Base-by-base conservation (phyloP, 2,113 vertebrate species). In the Uria aalge region DNA sequence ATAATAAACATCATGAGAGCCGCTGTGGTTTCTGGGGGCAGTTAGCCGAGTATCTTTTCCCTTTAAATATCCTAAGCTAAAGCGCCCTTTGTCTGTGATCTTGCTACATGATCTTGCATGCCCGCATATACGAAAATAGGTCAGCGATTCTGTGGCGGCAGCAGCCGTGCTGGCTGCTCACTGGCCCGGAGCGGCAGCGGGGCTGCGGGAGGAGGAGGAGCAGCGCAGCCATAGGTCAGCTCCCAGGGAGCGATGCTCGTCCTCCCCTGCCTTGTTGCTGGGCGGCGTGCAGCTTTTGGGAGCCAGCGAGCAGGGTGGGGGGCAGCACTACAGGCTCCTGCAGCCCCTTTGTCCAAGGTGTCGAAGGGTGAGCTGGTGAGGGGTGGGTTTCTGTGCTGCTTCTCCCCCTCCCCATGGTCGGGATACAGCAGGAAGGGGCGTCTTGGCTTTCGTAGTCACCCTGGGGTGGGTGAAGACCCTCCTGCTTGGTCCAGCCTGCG, bases 1-100 rank as follows among this genome's bases (percentile, higher is more conserved):
- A 20, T 11, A 21, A 55, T 34, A 10, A 74, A 53, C 6, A 2
- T 27, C 89, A 11, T 19, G 1, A 40, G 82, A 50, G 20, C 41
- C 1, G 0, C 91, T 72, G 91, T 2, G 86, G 55, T 80, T 91
- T 17, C 40, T 50, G 59, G 8, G 32, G 34, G 5, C 8, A 0
- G 27, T 36, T 43, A 21, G 11, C 32, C 57, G 41, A 62, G 68
- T 18, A 6, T 19, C 94, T 96, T 94, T 81, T 43, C 89, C 89
- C 96, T 96, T 96, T 97, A 96, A 96, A 81, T 19, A 74, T 20
- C 76, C 86, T 30, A 5, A 86, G 72, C 91, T 29, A 16, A 92
- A 92, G 63, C 4, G 2, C 15, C 75, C 88, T 96, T 92, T 92
- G 96, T 92, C 27, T 73, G 92, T 5, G 24, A 57, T 85, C 75